Evolutionary conservation across 2,113 vertebrate species (phyloP), one percentile per base, ranked within the genome.

Genomic region (Mastomys coucha): DNA sequence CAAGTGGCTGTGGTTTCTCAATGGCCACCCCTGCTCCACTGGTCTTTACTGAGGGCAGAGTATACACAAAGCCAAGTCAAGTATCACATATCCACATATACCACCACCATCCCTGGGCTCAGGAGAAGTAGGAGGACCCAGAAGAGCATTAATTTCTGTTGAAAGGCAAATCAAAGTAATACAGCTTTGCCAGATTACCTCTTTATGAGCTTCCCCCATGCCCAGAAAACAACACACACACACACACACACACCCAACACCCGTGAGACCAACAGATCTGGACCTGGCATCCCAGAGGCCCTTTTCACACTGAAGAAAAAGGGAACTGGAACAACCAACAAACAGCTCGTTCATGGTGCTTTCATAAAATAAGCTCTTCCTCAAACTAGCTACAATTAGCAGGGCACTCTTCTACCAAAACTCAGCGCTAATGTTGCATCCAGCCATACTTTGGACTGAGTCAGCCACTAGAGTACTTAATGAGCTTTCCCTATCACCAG

Each of bases 301-400:
- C 65, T 42, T 49, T 89, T 17, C 26, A 91, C 8, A 42, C 16
- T 20, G 36, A 49, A 82, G 39, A 92, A 92, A 96, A 80, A n/a
- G 65, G 20, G 33, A 95, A 89, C 14, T 81, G 8, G 13, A 88
- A 91, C 2, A 56, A 36, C 45, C 56, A 58, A 63, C 19, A 65
- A 58, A 63, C 19, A 65, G 53, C 22, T 49, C 36, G n/a, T 26
- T 75, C 65, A 36, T 51, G 56, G 69, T 24, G 42, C 73, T 75
- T 73, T 93, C 86, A 69, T 69, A 51, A 39, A 95, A 53, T 7
- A 51, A 89, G 49, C n/a, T 70, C 81, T 91, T 95, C 75, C 95
- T 93, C 28, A 91, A 89, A 93, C 11, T 26, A 75, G 77, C 81
- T 22, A 82, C 12, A 86, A 39, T 20, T 24, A 24, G 8, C 36